Base-by-base conservation (phyloP, 2,888 invertebrate species). In the Oasisia sp. region DNA sequence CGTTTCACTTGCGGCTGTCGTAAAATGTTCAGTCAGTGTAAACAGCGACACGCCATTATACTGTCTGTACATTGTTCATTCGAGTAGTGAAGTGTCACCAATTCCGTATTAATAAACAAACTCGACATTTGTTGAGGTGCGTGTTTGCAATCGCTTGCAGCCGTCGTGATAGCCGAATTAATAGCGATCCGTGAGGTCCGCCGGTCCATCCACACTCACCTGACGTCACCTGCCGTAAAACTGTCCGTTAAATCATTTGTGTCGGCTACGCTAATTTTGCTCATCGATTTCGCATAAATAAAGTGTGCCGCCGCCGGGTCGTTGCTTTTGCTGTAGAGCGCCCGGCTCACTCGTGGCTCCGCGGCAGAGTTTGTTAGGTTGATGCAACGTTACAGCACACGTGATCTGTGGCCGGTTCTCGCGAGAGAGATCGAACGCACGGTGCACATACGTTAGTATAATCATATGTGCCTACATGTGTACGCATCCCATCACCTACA, bases 241-340 rank as follows among this genome's bases (percentile, higher is more conserved):
- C 74, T 74, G 74, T 27, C 74, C 74, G 27, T 74, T 74, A 74
- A 74, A 74, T 74, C 74, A 74, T 74, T n/a, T 7, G 74, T 74
- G 27, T 74, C 27, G 74, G 74, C 74, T 19, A 74, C 74, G 74
- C 74, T 74, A 74, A 74, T 74, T 74, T 74, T 74, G 74, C 74
- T 74, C 74, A 74, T 74, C 74, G 74, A 74, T 74, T 74, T 74
- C 74, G 74, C 74, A 74, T 74, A 74, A 74, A 74, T 74, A 74
- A 74, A 74, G 7, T 14, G 74, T n/a, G 27, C 74, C 27, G 74
- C 19, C 74, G 27, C 27, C 14, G 74, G 27, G 19, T n/a, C 74
- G 74, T 74, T n/a, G 74, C 74, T 27, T 27, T 74, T 74, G 27
- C 74, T 27, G 27, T 27, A 19, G 2, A 74, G 19, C 27, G 14